phyloP scores from a whole-genome alignment of 2,797 vertebrate genomes.

The Channallabes apus region DNA sequence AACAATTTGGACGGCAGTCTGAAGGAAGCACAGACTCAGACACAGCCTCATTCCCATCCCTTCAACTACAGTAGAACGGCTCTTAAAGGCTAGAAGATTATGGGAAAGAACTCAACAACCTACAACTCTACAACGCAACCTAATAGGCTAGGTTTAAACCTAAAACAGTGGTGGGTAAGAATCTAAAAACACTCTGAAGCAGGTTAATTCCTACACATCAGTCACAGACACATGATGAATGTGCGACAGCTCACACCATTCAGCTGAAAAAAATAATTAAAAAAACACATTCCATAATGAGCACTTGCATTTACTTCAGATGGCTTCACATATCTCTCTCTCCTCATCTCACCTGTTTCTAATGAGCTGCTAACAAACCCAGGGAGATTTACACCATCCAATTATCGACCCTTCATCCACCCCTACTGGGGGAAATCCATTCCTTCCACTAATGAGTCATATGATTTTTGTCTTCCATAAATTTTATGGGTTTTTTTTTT shows the following conservation, averaged over 20 bases:
- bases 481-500: neutral
- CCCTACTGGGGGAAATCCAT: neutral
- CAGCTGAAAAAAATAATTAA: neutral
- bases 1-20: neutral
- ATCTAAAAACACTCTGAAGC: neutral
- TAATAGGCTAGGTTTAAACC: neutral
- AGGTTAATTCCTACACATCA: neutral
- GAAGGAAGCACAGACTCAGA: neutral
- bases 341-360: slow-evolving; percentile 18
- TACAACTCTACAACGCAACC: too few relatives aligned
- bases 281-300: slow-evolving; percentile 7
- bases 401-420: neutral
- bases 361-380: slow-evolving; percentile 53
- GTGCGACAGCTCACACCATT: neutral
- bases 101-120: neutral
- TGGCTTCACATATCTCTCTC: neutral
- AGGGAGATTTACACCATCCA: slow-evolving; percentile 34
- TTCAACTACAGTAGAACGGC: too few relatives aligned
- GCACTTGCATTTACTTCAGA: slow-evolving; percentile 8
- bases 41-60: neutral
- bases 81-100: neutral
- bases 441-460: neutral
- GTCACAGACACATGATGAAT: slow-evolving; percentile 5
- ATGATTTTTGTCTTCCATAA: neutral
- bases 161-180: neutral